Conservation (phyloP, 2,113 vertebrate genomes). For the Crotalus horridus region DNA sequence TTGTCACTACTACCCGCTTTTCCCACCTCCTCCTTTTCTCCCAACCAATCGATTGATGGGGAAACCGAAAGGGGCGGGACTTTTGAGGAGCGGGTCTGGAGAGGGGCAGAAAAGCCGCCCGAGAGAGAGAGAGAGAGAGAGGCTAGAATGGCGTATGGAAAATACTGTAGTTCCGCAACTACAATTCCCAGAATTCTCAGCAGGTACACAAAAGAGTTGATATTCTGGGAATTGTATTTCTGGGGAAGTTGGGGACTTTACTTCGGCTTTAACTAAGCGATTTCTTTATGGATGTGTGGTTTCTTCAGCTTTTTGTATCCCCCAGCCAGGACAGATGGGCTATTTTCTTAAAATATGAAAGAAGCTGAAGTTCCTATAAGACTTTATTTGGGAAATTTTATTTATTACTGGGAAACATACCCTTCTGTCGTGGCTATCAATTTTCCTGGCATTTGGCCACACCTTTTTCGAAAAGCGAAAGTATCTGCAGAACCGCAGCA, state of each 20-base stretch:
- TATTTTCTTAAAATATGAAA: neutral
- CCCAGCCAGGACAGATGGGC: neutral
- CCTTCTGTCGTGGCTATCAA: neutral
- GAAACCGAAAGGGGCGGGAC: neutral
- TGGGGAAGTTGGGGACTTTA: neutral
- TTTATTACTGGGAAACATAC: neutral
- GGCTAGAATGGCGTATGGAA: neutral
- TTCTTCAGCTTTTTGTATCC: neutral
- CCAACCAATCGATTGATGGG: neutral
- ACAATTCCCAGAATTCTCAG: neutral
- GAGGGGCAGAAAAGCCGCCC: neutral
- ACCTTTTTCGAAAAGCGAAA: neutral
- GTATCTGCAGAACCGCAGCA: neutral
- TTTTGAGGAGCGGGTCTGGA: neutral
- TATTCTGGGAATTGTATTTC: neutral
- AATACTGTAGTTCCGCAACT: neutral
- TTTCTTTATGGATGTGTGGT: neutral
- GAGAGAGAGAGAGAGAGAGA: neutral
- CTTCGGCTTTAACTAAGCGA: neutral
- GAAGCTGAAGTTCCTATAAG: neutral
- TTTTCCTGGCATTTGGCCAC: neutral
- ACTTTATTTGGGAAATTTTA: neutral
- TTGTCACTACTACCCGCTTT: too few species aligned
- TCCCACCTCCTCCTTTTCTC: neutral
- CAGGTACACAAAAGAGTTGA: neutral